A percentile compares a stretch with the other conserved stretches of the same genome.
phyloP scores from a whole-genome alignment of 2,113 vertebrate species.

The Mobula hypostoma region DNA sequence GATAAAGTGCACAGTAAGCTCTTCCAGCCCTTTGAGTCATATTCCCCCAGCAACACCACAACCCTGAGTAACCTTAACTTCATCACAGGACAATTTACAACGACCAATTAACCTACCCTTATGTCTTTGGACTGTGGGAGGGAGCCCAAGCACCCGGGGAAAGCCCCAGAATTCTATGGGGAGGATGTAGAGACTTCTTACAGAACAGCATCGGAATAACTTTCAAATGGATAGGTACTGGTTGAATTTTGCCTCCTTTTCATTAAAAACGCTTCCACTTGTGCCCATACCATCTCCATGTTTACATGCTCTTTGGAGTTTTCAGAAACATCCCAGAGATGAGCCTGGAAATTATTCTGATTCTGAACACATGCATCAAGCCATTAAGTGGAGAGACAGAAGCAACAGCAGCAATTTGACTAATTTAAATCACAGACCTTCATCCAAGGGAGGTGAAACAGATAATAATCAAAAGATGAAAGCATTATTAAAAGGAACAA shows the following conservation, averaged over 20 bases:
- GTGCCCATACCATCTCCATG: too few relatives aligned
- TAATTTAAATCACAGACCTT: neutral
- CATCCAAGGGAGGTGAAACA: neutral
- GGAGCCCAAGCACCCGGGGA: too few relatives aligned
- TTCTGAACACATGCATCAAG: neutral
- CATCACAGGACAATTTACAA: too few relatives aligned
- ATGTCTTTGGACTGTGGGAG: too few relatives aligned
- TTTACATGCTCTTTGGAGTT: neutral
- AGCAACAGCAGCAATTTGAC: neutral
- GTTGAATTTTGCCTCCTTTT: neutral
- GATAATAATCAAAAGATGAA: neutral
- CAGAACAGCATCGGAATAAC: too few relatives aligned
- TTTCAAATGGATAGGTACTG: neutral
- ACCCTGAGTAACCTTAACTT: too few relatives aligned
- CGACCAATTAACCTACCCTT: too few relatives aligned
- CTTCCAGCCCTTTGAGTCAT: too few relatives aligned
- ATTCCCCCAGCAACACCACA: too few relatives aligned
- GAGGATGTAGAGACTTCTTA: too few relatives aligned
- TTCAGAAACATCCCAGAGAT: neutral
- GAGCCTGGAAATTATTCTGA: neutral
- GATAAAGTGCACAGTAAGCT: too few relatives aligned
- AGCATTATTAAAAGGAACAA: neutral
- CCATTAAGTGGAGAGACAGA: neutral
- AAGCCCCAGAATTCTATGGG: too few relatives aligned
- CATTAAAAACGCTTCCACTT: neutral